phyloP scores from a whole-genome alignment of 1,140 invertebrate species.

The Aporrectodea caliginosa region DNA sequence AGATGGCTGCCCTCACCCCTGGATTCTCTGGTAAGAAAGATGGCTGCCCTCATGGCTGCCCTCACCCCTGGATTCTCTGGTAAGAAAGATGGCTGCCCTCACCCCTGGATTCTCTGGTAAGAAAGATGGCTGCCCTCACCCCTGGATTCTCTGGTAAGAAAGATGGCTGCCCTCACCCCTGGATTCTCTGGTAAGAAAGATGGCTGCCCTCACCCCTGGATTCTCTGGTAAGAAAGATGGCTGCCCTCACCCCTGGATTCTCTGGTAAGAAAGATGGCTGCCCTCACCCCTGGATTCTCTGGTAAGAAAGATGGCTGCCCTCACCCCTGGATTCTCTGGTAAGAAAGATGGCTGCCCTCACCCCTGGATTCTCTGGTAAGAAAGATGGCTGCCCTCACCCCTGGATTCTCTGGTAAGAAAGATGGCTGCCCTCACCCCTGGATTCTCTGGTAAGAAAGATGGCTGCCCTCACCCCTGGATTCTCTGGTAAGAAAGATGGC shows the following conservation, averaged over 20 bases:
- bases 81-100: too few relatives aligned
- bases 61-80: not conserved
- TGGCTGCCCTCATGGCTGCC: too few relatives aligned
- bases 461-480: not conserved
- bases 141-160: not conserved
- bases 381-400: too few relatives aligned
- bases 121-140: too few relatives aligned
- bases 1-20: too few relatives aligned
- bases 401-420: not conserved
- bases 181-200: not conserved
- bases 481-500: not conserved
- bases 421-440: too few relatives aligned
- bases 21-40: not conserved
- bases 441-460: not conserved
- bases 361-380: not conserved
- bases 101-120: not conserved
- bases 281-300: not conserved
- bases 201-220: not conserved
- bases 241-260: not conserved
- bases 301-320: too few relatives aligned
- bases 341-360: too few relatives aligned
- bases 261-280: too few relatives aligned
- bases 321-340: not conserved
- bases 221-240: not conserved
- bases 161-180: too few relatives aligned